Percentiles rank a stretch among this genome's conserved stretches.
Conservation (phyloP, 2,888 invertebrate genomes). For the Pammene aurita region DNA sequence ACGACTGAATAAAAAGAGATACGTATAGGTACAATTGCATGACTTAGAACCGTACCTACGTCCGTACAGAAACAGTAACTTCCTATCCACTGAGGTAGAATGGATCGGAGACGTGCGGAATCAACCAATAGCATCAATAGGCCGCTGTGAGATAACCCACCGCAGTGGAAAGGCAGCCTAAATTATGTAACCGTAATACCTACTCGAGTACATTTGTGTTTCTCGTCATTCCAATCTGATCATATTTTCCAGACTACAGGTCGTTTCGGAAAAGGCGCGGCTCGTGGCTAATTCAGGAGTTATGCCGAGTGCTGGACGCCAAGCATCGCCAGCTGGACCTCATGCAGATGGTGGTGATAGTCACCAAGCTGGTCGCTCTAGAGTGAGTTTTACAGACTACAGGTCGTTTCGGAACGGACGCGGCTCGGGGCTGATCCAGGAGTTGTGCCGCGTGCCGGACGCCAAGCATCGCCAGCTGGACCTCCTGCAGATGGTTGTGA, state of each 20-base stretch:
- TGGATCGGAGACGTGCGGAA: too few species aligned
- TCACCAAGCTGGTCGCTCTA: constrained; percentile 57
- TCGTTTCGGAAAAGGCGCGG: constrained; percentile 61
- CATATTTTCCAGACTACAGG: constrained; percentile 52
- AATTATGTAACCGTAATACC: too few species aligned
- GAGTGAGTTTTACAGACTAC: constrained; percentile 53
- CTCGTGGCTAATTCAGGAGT: constrained; percentile 67
- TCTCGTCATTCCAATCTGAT: too few species aligned
- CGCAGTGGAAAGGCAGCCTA: too few species aligned
- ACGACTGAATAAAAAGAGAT: too few species aligned
- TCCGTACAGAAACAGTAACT: too few species aligned
- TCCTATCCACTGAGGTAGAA: too few species aligned
- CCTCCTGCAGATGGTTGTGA: constrained; percentile 60
- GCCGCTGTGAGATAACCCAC: too few species aligned
- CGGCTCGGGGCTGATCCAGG: constrained; percentile 69
- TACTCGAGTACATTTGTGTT: too few species aligned
- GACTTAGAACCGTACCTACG: too few species aligned
- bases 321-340: constrained; percentile 54
- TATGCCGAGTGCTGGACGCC: constrained; percentile 57
- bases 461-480: constrained; percentile 51
- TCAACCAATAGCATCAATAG: too few species aligned
- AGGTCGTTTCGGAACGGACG: constrained; percentile 57
- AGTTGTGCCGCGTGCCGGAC: constrained; percentile 59
- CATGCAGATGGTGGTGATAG: constrained; percentile 60
- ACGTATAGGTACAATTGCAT: too few species aligned